Evolutionary conservation across 2,113 vertebrate species (phyloP), one percentile per base, ranked within the genome.

Genomic region (Ahaetulla prasina): DNA sequence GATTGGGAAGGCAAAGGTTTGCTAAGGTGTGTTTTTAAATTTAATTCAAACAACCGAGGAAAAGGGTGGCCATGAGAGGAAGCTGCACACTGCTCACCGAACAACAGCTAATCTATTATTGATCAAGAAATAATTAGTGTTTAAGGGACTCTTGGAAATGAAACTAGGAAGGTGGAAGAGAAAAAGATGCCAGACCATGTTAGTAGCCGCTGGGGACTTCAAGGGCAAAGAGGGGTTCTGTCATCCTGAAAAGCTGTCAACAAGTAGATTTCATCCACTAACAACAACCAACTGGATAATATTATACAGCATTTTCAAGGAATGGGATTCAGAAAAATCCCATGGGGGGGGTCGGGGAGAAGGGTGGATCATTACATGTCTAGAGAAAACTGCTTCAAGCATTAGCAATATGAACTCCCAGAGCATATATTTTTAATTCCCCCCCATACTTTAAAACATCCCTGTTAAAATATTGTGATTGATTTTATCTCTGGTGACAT

Each of bases 61-160:
- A 45, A 57, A 50, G 55, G 23, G 23, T 30, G 22, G 54, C 50
- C 30, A 85, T 63, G 91, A 1, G 18, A 55, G 57, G 60, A 91
- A 68, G 0, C 18, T 45, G 8, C 16, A 55, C 0, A 0, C n/a
- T 45, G 89, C 63, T 92, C 53, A 85, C 93, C 57, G 89, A 88
- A 86, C 57, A 84, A 87, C n/a, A 90, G 92, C 45, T 49, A 27
- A 89, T 90, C 60, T 92, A 88, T 86, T 92, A 89, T 91, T 68
- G 16, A 74, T 25, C 8, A 84, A 54, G 85, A 39, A 95, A 63
- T 25, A 86, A 93, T 91, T 91, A 68, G 49, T 63, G 53, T 89
- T 91, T 80, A 52, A 93, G 43, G 23, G 3, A 14, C 12, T n/a
- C 35, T 4, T 89, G 57, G n/a, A 86, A 53, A 52, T n/a, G 74